Evolutionary conservation across 92 coral and sea anemone genomes (phyloP).

Genomic region (Galaxea fascicularis): DNA sequence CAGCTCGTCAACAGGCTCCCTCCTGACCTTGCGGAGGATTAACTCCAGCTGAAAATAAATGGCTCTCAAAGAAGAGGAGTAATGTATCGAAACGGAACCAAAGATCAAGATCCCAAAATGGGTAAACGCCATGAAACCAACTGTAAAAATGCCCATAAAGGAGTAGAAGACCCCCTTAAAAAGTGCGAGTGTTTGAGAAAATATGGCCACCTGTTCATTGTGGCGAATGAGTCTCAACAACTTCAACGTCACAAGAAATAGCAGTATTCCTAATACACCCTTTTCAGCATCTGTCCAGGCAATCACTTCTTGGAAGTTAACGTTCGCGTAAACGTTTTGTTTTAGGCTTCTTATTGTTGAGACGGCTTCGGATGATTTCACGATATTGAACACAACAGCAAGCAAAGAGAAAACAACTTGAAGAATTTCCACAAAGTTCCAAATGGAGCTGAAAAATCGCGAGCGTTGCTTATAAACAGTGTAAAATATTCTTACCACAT

Average conservation of each 20-base stretch:
- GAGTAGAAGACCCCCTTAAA: conserved; percentile 42
- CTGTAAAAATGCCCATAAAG: conserved; percentile 35
- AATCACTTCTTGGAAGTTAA: conserved; percentile 61
- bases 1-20: conserved; percentile 6
- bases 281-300: conserved; percentile 69
- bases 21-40: conserved; percentile 24
- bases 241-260: conserved; percentile 66
- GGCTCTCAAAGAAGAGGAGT: conserved; percentile 49
- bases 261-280: conserved; percentile 52
- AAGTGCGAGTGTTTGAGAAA: conserved; percentile 48
- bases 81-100: conserved; percentile 51
- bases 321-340: conserved; percentile 63
- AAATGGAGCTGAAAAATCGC: conserved; percentile 53
- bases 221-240: conserved; percentile 67
- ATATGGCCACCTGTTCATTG: conserved; percentile 63
- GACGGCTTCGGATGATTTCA: conserved; percentile 58
- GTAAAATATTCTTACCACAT: conserved; percentile 48
- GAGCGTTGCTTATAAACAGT: conserved; percentile 41
- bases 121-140: conserved; percentile 53
- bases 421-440: conserved; percentile 81
- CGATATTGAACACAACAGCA: conserved; percentile 60
- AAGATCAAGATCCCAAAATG: conserved; percentile 50
- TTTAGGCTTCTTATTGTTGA: conserved; percentile 51
- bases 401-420: conserved; percentile 56
- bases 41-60: conserved; percentile 53